Percentiles rank a stretch among this genome's conserved stretches.
These are phyloP conservation scores for Maccullochella peelii DNA, from an alignment of 2,113 vertebrate species.

Conservation along the genomic window DNA sequence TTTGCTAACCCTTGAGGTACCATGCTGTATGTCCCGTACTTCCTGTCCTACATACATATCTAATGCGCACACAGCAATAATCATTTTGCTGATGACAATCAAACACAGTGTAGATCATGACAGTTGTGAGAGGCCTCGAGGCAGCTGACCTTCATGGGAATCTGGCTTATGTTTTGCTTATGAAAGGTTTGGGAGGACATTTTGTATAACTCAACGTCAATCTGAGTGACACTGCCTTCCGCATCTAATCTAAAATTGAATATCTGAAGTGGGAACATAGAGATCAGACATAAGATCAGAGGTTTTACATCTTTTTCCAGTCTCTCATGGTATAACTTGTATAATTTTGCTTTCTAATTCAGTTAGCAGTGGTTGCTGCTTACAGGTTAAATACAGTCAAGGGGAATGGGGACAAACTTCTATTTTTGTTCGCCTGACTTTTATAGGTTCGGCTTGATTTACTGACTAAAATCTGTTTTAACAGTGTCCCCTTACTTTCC, in stretches of 20 bases:
- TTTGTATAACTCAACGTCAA: conserved; percentile 59
- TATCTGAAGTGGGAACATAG: conserved; percentile 38
- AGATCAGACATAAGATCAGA: too few relatives aligned
- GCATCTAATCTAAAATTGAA: conserved; percentile 32
- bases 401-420: neutral
- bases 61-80: conserved; percentile 17
- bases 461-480: neutral
- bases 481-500: neutral
- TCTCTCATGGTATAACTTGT: neutral
- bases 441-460: neutral
- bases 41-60: conserved; percentile 21
- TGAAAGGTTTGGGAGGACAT: conserved; percentile 54
- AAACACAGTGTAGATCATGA: conserved; percentile 27
- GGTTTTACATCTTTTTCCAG: neutral
- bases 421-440: neutral
- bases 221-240: conserved; percentile 47
- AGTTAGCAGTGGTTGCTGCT: neutral
- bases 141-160: conserved; percentile 52
- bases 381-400: conserved; percentile 4
- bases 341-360: neutral
- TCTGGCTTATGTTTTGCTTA: conserved; percentile 49
- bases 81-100: conserved; percentile 43
- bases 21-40: neutral
- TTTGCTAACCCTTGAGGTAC: conserved; percentile 44
- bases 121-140: conserved; percentile 32